Conservation (phyloP, 2,113 vertebrate species). For the Brachyistius frenatus region DNA sequence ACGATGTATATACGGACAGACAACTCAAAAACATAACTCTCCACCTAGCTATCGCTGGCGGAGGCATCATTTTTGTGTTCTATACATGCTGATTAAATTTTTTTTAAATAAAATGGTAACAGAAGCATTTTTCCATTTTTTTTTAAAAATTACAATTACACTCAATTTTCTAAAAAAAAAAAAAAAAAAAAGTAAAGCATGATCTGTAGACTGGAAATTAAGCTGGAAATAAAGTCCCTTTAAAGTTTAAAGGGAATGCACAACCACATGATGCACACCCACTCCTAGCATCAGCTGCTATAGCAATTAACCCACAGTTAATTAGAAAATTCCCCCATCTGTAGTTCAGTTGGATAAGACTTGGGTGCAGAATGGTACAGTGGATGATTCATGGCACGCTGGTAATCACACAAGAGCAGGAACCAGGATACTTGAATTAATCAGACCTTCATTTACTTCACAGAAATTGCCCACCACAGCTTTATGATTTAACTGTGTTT, state of each 20-base stretch:
- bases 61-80: too few relatives aligned
- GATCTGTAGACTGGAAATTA: background rate
- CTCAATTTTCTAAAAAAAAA: background rate
- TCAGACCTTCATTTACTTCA: slow-evolving; percentile 75
- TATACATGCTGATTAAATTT: too few relatives aligned
- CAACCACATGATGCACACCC: slow-evolving; percentile 50
- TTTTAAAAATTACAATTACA: background rate
- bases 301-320: slow-evolving; percentile 80
- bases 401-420: slow-evolving; percentile 78
- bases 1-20: too few relatives aligned
- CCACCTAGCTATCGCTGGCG: too few relatives aligned
- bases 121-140: background rate
- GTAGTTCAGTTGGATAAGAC: slow-evolving; percentile 68
- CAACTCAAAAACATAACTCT: too few relatives aligned
- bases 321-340: slow-evolving; percentile 74
- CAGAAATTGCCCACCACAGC: slow-evolving; percentile 70
- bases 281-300: slow-evolving; percentile 50
- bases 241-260: slow-evolving; percentile 43
- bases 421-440: slow-evolving; percentile 70
- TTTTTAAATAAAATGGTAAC: too few relatives aligned
- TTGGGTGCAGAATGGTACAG: slow-evolving; percentile 57
- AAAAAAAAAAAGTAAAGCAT: background rate
- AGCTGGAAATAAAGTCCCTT: slow-evolving; percentile 5
- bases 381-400: slow-evolving; percentile 72
- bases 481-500: slow-evolving; percentile 74